These are phyloP conservation scores for Pristionchus pacificus DNA, from an alignment of 1,140 invertebrate species.

Conservation along the genomic window DNA sequence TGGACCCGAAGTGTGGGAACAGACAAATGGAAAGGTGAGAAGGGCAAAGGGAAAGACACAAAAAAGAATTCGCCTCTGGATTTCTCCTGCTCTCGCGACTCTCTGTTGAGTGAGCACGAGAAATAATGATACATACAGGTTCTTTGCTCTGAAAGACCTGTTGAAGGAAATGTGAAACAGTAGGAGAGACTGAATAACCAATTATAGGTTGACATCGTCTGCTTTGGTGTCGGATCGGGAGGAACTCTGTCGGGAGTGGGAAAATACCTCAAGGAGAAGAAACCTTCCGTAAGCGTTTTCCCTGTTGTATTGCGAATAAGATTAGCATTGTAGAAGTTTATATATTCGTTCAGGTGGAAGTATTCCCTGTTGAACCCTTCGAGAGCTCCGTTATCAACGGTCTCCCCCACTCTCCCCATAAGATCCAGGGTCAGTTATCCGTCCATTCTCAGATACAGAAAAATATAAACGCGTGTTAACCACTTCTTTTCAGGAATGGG, in stretches of 20 bases:
- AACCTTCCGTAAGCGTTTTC: constrained; percentile 21
- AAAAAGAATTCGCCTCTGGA: constrained; percentile 7
- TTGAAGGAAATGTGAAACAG: not conserved
- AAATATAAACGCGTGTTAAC: not conserved
- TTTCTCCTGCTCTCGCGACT: not conserved
- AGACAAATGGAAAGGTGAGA: constrained; percentile 42
- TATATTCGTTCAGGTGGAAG: constrained; percentile 7
- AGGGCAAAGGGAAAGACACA: not conserved
- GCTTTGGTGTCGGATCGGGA: constrained; percentile 37
- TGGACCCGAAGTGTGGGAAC: constrained; percentile 48
- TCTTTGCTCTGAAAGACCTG: too few species aligned
- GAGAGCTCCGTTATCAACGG: constrained; percentile 38
- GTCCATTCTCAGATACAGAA: not conserved
- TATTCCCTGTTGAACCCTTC: constrained; percentile 34
- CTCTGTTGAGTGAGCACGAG: not conserved
- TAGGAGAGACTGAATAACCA: not conserved
- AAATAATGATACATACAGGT: not conserved
- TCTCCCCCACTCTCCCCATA: constrained; percentile 35
- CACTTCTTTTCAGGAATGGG: constrained; percentile 38
- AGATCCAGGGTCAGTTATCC: constrained; percentile 34
- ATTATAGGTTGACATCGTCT: constrained; percentile 24
- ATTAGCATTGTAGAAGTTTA: not conserved
- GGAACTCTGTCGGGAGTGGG: constrained; percentile 36
- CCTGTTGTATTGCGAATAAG: not conserved
- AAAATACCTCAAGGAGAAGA: constrained; percentile 35